Evolutionary conservation across 2,113 vertebrate genomes (phyloP).

Genomic region (Gopherus evgoodei): DNA sequence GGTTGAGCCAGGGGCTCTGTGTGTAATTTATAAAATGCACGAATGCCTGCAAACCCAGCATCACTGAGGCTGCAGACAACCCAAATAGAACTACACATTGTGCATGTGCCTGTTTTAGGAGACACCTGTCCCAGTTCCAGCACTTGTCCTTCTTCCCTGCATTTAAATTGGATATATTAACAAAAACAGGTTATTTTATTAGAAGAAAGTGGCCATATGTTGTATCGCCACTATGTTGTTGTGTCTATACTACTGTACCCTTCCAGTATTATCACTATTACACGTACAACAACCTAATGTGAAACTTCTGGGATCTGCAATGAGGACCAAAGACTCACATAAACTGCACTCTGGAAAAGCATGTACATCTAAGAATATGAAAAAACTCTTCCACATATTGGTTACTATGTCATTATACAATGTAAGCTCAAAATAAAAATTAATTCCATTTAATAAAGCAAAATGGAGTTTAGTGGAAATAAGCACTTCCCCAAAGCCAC

Average conservation of each 20-base stretch:
- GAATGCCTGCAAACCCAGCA: background rate
- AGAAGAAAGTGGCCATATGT: background rate
- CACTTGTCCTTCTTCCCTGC: background rate
- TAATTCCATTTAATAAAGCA: too few species aligned
- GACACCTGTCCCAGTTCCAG: background rate
- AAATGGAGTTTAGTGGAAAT: too few species aligned
- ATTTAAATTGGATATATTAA: background rate
- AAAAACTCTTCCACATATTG: too few species aligned
- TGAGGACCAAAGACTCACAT: background rate
- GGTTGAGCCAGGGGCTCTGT: background rate
- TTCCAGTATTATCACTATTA: background rate
- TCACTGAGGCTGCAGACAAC: background rate
- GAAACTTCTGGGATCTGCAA: background rate
- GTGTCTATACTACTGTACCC: too few species aligned
- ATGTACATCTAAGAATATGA: background rate
- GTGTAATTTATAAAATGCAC: too few species aligned
- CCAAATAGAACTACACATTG: background rate
- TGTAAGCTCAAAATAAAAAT: too few species aligned
- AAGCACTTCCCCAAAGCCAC: too few species aligned
- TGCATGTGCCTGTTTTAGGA: background rate
- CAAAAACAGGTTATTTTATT: background rate
- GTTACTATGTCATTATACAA: too few species aligned
- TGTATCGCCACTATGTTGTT: background rate
- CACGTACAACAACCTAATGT: background rate
- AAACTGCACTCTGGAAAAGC: background rate